Evolutionary conservation across 2,888 invertebrate genomes (phyloP), one percentile per base, ranked within the genome.

Genomic region (Aspidapion aeneum): DNA sequence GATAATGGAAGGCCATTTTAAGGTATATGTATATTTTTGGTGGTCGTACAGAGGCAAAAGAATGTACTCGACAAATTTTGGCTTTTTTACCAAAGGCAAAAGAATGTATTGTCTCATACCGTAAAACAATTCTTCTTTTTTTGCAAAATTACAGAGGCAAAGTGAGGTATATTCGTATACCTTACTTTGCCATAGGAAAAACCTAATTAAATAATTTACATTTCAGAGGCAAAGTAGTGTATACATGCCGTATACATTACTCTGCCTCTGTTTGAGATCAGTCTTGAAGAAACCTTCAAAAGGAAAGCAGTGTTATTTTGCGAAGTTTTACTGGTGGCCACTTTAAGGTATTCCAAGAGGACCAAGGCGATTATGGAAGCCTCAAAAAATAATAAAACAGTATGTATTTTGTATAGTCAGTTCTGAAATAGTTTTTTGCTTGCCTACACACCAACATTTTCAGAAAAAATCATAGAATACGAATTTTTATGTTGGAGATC

Each of bases 1-100:
- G 35, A 35, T 7, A 35, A 35, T 12, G 35, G 35, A 35, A 35
- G 35, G 35, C 35, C 35, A 35, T 35, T 7, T 35, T 35, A 35
- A 35, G 35, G 35, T 35, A 35, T 35, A 35, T 35, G 35, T 12
- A 35, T 3, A 35, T 35, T 35, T 35, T 35, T 35, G 35, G 35
- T 7, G 35, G 35, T 12, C 35, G 12, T 35, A 35, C 35, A 35
- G 35, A 35, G 35, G 35, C 35, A 35, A 35, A 3, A 35, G 35
- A 35, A 35, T 35, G 35, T 35, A 79, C 62, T 62, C 59, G 69
- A 55, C 59, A 64, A 66, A 57, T 57, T 19, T 12, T 21, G n/a
- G 21, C n/a, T 7, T 21, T 58, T 35, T 50, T 57, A 70, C 49
- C 58, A 64, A 66, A 35, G 52, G 54, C 17, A 63, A 61, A 58